Percentiles rank a stretch among this genome's conserved stretches.
Conservation (phyloP, 2,113 vertebrate species). For the Taurulus bubalis region DNA sequence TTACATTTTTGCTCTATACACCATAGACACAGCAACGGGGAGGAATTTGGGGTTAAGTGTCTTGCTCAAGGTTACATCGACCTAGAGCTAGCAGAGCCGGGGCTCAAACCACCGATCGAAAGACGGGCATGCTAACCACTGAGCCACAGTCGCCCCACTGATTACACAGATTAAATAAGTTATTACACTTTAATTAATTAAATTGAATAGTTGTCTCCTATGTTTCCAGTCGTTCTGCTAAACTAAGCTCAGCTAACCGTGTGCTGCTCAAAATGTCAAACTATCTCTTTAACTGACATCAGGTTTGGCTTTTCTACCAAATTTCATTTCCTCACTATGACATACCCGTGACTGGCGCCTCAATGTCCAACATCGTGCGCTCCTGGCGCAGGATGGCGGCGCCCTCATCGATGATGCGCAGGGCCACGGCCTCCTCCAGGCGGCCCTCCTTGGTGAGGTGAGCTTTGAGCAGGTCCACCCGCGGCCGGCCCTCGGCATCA, state of each 20-base stretch:
- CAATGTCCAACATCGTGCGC: constrained; percentile 89
- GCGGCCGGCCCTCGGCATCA: constrained; percentile 85
- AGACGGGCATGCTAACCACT: too few species aligned
- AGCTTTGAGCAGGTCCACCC: constrained; percentile 88
- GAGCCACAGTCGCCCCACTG: too few species aligned
- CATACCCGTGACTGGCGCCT: constrained; percentile 87
- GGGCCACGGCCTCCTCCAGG: constrained; percentile 86
- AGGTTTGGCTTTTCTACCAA: not conserved
- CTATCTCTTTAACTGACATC: not conserved
- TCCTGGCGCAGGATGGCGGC: constrained; percentile 87
- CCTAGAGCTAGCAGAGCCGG: too few species aligned
- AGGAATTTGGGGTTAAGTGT: too few species aligned
- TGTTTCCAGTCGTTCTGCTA: not conserved
- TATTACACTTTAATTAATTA: not conserved
- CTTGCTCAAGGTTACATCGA: too few species aligned
- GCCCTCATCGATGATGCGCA: constrained; percentile 87
- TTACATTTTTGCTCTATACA: too few species aligned
- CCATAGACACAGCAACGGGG: too few species aligned
- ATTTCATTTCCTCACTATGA: not conserved
- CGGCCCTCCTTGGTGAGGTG: constrained; percentile 89
- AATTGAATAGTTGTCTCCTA: not conserved
- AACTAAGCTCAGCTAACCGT: too few species aligned
- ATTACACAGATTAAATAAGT: not conserved
- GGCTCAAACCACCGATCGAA: too few species aligned
- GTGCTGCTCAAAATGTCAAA: constrained; percentile 11